Evolutionary conservation across 2,888 invertebrate genomes (phyloP), one percentile per base, ranked within the genome.

Genomic region (Drosophila neutralis): DNA sequence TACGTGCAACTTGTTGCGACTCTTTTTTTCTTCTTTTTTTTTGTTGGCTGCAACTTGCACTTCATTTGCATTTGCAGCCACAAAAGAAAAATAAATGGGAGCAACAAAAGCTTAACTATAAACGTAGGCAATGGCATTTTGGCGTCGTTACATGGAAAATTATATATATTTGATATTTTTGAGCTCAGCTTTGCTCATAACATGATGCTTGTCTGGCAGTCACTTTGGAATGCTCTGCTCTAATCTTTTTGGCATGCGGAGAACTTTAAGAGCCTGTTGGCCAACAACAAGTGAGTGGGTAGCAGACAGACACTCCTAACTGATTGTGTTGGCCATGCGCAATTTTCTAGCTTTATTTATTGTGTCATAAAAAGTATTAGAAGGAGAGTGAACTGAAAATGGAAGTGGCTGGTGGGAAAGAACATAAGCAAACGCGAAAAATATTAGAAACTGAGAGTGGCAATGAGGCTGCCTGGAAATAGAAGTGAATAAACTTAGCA

Each of bases 1-100:
- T 87, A 87, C 87, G 88, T 87, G 84, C 87, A 87, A 88, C 87
- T 87, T 87, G 87, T 88, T 82, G 87, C 78, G 27, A 71, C 59
- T 62, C 64, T 60, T 42, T 35, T 56, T 45, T 69, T 51, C 73
- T 69, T 64, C 15, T 13, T 42, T 3, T 58, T 57, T 64, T 60
- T 45, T 54, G 56, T 60, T 51, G 76, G 66, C 64, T 76, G 69
- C 80, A 76, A 74, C 69, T 78, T 78, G 84, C 82, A 83, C 73
- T 85, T 87, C 87, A 87, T 87, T 89, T 89, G 85, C 87, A 87
- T 89, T 87, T 89, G 73, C 59, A 81, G 63, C 62, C 64, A 60
- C 53, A 73, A 78, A 78, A 74, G 52, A 53, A 35, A n/a, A 4
- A 27, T 27, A 54, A 54, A 54, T 27, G 38, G 15, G 36, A 54